phyloP scores from a whole-genome alignment of 2,888 invertebrate species.

The Hemicrepidius hirtus region DNA sequence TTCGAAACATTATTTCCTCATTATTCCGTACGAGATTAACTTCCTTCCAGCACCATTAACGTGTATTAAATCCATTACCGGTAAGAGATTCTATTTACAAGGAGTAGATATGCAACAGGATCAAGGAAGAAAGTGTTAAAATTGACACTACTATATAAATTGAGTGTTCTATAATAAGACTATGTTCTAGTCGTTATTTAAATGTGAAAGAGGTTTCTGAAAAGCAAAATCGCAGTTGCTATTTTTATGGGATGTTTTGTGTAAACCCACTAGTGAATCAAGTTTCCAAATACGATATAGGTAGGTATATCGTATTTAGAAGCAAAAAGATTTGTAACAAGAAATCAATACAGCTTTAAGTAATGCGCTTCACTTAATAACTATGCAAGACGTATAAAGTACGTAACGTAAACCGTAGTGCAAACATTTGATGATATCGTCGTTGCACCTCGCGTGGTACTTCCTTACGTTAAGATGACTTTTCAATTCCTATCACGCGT shows the following conservation, averaged over 20 bases:
- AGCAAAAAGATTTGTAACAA: too few species aligned
- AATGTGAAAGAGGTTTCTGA: too few species aligned
- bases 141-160: background rate
- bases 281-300: too few species aligned
- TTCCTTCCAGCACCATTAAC: slow-evolving; percentile 26
- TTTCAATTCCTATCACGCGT: slow-evolving; percentile 58
- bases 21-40: slow-evolving; percentile 21
- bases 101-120: slow-evolving; percentile 16
- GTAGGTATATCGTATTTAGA: too few species aligned
- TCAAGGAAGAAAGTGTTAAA: slow-evolving; percentile 8
- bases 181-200: too few species aligned
- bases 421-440: slow-evolving; percentile 31
- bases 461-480: slow-evolving; percentile 27
- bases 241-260: too few species aligned
- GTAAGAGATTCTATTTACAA: slow-evolving; percentile 21
- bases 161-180: too few species aligned
- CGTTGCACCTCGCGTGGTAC: slow-evolving; percentile 37
- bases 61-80: slow-evolving; percentile 20
- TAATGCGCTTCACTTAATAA: background rate
- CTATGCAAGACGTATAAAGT: slow-evolving; percentile 19
- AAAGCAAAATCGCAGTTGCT: too few species aligned
- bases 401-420: slow-evolving; percentile 26
- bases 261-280: too few species aligned
- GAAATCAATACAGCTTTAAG: too few species aligned
- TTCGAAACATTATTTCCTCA: slow-evolving; percentile 20